These are phyloP conservation scores for Actinia tenebrosa DNA, from an alignment of 64 coral and sea anemone genomes.

Conservation along the genomic window DNA sequence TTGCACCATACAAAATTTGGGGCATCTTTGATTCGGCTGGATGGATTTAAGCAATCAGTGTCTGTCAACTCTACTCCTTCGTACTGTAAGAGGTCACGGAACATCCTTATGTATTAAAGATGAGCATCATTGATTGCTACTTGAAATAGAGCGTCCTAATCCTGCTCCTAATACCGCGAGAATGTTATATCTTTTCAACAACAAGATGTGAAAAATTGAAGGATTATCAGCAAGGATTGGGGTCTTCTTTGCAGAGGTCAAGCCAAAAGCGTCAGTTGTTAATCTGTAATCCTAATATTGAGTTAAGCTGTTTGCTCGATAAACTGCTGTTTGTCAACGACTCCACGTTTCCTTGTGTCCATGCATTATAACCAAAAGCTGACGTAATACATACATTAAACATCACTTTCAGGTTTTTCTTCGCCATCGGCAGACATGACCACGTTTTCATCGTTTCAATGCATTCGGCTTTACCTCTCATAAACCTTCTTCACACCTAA, in stretches of 20 bases:
- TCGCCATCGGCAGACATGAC: too few species aligned
- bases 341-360: too few species aligned
- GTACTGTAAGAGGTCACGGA: background rate
- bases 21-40: background rate
- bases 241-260: background rate
- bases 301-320: conserved; percentile 1
- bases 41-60: background rate
- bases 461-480: too few species aligned
- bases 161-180: background rate
- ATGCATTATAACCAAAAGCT: background rate
- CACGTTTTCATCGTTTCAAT: too few species aligned
- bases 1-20: too few species aligned
- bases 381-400: background rate
- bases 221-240: background rate
- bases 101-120: background rate
- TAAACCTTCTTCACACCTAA: too few species aligned
- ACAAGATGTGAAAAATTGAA: background rate
- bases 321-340: background rate
- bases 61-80: background rate
- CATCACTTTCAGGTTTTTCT: too few species aligned
- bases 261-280: background rate
- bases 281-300: conserved; percentile 6
- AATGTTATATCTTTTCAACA: background rate
- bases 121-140: background rate
- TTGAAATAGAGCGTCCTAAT: conserved; percentile 1